A percentile compares a stretch with the other conserved stretches of the same genome.
Evolutionary conservation across 2,113 vertebrate genomes (phyloP).

Genomic region (Ctenodactylus gundi): DNA sequence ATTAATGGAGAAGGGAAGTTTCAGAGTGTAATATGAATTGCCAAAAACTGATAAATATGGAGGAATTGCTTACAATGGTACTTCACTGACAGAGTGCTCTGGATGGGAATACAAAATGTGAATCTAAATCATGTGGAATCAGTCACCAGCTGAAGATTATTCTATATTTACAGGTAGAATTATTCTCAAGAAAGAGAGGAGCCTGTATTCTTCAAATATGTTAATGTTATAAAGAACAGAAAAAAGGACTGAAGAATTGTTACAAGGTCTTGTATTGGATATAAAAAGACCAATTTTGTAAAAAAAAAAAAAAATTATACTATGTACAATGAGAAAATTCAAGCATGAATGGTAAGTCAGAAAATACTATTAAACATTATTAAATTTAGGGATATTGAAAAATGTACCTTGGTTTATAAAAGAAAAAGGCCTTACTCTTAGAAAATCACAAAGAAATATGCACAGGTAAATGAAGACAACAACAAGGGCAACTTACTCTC

Average conservation of each 20-base stretch:
- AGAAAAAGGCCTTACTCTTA: conserved; percentile 12
- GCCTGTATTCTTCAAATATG: not conserved
- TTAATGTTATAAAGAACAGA: not conserved
- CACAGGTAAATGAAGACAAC: not conserved
- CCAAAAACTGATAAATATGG: not conserved
- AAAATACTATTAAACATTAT: not conserved
- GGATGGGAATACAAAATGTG: not conserved
- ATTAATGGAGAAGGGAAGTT: not conserved
- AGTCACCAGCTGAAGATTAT: not conserved
- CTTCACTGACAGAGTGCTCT: not conserved
- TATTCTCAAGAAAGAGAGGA: not conserved
- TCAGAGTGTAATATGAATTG: too few relatives aligned
- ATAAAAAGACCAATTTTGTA: not conserved
- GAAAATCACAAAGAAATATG: not conserved
- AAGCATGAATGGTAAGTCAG: not conserved
- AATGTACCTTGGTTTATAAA: not conserved
- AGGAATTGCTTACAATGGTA: too few relatives aligned
- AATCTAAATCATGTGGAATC: not conserved
- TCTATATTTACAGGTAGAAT: not conserved
- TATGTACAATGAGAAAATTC: not conserved
- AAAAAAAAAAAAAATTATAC: not conserved
- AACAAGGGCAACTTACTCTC: not conserved
- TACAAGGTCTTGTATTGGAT: not conserved
- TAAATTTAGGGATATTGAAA: not conserved
- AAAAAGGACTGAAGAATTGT: not conserved